Evolutionary conservation across 2,113 vertebrate genomes (phyloP), one percentile per base, ranked within the genome.

Genomic region (Nothobranchius furzeri): DNA sequence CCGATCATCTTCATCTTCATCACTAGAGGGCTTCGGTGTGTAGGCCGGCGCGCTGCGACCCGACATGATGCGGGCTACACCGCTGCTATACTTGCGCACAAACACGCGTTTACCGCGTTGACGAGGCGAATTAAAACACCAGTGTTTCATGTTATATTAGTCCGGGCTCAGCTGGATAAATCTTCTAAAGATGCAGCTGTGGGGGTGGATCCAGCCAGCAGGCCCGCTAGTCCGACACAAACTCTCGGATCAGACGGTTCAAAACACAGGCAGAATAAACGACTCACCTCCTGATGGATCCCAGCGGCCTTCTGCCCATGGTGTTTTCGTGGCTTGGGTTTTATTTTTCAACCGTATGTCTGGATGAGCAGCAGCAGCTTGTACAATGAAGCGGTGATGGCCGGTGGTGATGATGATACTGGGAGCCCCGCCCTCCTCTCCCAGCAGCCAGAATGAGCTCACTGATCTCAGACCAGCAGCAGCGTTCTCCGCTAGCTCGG

Each of bases 341-440:
- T 9, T 25, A 10, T 4, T 25, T 3, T 45, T 35, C 4, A 6
- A 24, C 45, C 25, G 25, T 2, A 63, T 46, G 81, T 81, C 88
- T 90, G 88, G 91, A 91, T 90, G 88, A 91, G 86, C 91, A 90
- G 85, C 90, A 89, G 78, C 81, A 65, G 51, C 40, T 46, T 65
- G 79, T 84, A 90, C 89, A 87, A 90, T 88, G 87, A 89, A 79
- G 79, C 71, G 72, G 78, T 50, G 83, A 88, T 87, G 88, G 87
- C 85, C 77, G 83, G 82, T 76, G 78, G 78, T 87, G 88, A 90
- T 85, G 91, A 90, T 85, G 91, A 82, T 88, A 86, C 68, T 74
- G 75, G 80, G 79, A 87, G 85, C 92, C 88, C 90, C 91, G 90
- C 91, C 92, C 86, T 91, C 88, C 71, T 77, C 77, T 20, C 53